A percentile compares a stretch with the other conserved stretches of the same genome.
phyloP scores from a whole-genome alignment of 2,888 invertebrate genomes.

The Branchipolynoe longqiensis region DNA sequence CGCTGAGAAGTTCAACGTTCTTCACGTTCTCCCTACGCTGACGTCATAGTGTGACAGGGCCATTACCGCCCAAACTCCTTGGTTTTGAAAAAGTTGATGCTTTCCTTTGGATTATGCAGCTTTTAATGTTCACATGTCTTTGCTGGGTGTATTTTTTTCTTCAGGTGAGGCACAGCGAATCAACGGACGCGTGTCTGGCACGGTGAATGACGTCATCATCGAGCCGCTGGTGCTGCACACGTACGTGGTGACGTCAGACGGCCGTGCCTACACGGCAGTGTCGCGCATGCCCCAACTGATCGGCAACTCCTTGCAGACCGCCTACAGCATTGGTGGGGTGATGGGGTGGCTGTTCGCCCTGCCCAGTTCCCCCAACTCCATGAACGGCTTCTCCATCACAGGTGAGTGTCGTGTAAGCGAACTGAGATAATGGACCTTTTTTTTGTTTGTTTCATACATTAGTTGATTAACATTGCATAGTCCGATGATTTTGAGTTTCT shows the following conservation, averaged over 20 bases:
- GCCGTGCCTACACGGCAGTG: constrained; percentile 89
- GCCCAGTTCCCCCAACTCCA: constrained; percentile 86
- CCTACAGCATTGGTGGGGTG: constrained; percentile 85
- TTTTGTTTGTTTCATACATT: too few relatives aligned
- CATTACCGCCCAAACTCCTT: too few relatives aligned
- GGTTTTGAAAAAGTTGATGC: too few relatives aligned
- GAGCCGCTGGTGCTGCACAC: constrained; percentile 92
- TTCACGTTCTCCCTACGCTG: too few relatives aligned
- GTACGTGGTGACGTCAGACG: constrained; percentile 89
- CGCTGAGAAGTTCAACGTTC: too few relatives aligned
- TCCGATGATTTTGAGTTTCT: too few relatives aligned
- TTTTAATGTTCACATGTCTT: too few relatives aligned
- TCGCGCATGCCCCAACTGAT: constrained; percentile 89
- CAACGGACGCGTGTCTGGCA: constrained; percentile 92
- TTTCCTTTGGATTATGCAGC: constrained; percentile 13
- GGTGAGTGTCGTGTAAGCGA: too few relatives aligned
- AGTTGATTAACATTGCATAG: too few relatives aligned
- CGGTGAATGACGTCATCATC: constrained; percentile 89
- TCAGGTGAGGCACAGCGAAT: constrained; percentile 91
- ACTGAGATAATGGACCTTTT: too few relatives aligned
- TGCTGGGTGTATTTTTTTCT: too few relatives aligned
- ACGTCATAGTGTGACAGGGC: too few relatives aligned
- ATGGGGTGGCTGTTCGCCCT: constrained; percentile 97
- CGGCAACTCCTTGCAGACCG: constrained; percentile 90
- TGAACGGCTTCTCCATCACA: constrained; percentile 92